Base-by-base conservation (phyloP, 2,113 vertebrate species). In the Prinia subflava region DNA sequence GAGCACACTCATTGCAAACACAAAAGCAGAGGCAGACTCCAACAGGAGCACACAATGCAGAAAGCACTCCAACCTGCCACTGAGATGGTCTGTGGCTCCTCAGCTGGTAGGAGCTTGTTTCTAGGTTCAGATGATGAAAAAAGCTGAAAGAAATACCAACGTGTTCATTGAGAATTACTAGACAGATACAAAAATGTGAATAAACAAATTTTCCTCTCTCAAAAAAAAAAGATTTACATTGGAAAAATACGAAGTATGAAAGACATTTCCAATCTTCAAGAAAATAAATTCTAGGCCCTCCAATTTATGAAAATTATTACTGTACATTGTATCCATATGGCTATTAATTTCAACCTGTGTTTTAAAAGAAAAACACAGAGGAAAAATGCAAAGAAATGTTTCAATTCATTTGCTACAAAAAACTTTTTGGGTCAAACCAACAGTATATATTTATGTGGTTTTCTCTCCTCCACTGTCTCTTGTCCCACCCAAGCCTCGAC, bases 31-130 rank as follows among this genome's bases (percentile, higher is more conserved):
- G 50, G 22, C 16, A 69, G 37, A 12, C 25, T 57, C 7, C 47
- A 46, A 14, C 24, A 50, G 23, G 17, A 67, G 14, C 23, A 37
- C 14, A 7, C 4, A 49, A 39, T 0, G 1, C 0, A 1, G 30
- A 30, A 79, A 93, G 24, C 7, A 21, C 24, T 22, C 39, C 35
- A 33, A 23, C 12, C 7, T 7, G 11, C 11, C 33, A 10, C 19
- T 35, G 44, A 31, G 16, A 2, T 39, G 5, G 3, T n/a, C 25
- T 30, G 6, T 24, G 24, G 4, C 49, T 80, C 24, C 37, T 73
- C 44, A 57, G 24, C n/a, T 62, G 10, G 2, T 24, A 47, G 33
- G 11, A 88, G 8, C 6, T 62, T 57, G 27, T 52, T 88, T 86
- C 64, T 81, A 55, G 10, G 3, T 46, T 83, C n/a, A 70, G 31